Base-by-base conservation (phyloP, 2,888 invertebrate species). In the Romanomermis culicivorax region DNA sequence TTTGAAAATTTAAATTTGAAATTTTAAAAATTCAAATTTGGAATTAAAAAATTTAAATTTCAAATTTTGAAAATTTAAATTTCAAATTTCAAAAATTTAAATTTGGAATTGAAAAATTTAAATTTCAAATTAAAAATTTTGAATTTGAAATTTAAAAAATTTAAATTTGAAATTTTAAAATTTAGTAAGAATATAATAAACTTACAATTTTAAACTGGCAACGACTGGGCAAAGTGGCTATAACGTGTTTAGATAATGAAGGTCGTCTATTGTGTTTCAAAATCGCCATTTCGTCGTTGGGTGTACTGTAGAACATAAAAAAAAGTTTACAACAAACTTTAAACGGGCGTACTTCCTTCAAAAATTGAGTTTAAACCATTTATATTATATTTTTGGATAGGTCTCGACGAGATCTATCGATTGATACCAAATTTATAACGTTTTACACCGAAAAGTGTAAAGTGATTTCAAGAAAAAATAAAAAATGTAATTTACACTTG, bases 21-120 rank as follows among this genome's bases (percentile, higher is more conserved):
- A 14, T 7, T 25, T 26, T 50, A 7, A 47, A 55, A 1, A 24
- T 25, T 57, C 29, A 42, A 71, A 68, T 60, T 56, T 29, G 42
- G 55, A 53, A 49, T 55, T 25, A n/a, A 53, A 23, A 43, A 48
- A 43, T 24, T 29, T 51, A 24, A 55, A 11, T 51, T 24, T 4
- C n/a, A n/a, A n/a, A n/a, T 54, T 52, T 30, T 52, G n/a, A n/a
- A 17, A 58, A 56, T 30, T 52, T n/a, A 56, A 26, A 55, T 14
- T 56, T 43, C 26, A 27, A 42, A 20, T 20, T 45, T 23, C n/a
- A 23, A 45, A 45, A 45, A 45, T 23, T 20, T 17, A 45, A 52
- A 42, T 4, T 50, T 27, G n/a, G n/a, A n/a, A n/a, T n/a, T 83
- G 68, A 7, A 47, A 55, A 1, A 24, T 25, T 57, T 30, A 42